These are phyloP conservation scores for Tapirus terrestris DNA, from an alignment of 2,113 vertebrate species.

Conservation along the genomic window DNA sequence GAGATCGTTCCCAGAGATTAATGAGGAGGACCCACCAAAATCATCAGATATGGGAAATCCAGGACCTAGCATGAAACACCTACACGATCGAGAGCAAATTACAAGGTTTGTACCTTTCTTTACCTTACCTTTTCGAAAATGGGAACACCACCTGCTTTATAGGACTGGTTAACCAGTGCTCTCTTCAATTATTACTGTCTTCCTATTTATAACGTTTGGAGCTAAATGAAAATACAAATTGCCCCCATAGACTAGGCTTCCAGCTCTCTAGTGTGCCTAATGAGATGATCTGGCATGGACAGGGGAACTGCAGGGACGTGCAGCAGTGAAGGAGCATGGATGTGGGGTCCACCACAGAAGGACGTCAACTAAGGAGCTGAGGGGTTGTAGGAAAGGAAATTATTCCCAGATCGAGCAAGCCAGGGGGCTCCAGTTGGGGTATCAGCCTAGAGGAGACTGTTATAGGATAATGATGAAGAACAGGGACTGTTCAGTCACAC, in stretches of 20 bases:
- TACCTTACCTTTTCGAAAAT: slow-evolving; percentile 6
- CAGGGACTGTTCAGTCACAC: not conserved
- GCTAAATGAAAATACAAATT: not conserved
- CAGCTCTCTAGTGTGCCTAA: not conserved
- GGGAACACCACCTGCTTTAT: not conserved
- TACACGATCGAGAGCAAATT: not conserved
- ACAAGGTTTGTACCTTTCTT: not conserved
- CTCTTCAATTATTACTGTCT: not conserved
- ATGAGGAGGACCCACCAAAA: not conserved
- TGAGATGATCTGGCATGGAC: not conserved
- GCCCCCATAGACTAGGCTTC: not conserved
- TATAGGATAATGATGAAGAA: not conserved
- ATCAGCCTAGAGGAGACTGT: not conserved
- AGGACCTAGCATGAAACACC: not conserved
- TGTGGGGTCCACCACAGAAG: not conserved
- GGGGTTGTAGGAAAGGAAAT: not conserved
- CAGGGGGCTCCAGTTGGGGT: not conserved
- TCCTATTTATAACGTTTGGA: not conserved
- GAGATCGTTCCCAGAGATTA: slow-evolving; percentile 24
- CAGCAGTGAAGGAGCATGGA: not conserved
- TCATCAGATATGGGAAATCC: not conserved
- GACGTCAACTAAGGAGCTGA: not conserved
- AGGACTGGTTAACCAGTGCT: not conserved
- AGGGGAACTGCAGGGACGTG: not conserved
- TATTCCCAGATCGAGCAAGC: not conserved